Conservation (phyloP, 2,888 invertebrate species). For the Scrobipalpa atriplicella region DNA sequence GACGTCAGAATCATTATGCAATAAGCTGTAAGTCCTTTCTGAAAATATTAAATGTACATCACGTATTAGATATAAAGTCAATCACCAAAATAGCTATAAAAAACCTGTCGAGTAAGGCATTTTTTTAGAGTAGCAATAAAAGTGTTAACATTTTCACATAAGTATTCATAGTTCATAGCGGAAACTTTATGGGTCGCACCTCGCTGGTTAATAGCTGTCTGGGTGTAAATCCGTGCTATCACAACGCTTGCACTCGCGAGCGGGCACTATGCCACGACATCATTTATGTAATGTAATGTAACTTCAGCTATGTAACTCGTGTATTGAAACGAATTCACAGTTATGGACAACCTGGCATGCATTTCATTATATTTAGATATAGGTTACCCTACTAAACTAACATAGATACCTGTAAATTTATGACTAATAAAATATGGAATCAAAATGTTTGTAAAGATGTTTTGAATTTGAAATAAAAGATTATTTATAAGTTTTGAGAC, state of each 20-base stretch:
- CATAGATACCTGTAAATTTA: too few species aligned
- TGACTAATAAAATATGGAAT: too few species aligned
- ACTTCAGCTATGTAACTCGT: background rate
- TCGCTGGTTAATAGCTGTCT: background rate
- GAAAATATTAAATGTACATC: background rate
- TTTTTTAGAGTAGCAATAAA: background rate
- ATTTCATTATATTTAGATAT: too few species aligned
- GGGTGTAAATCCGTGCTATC: conserved; percentile 12
- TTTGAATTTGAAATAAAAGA: too few species aligned
- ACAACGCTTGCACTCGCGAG: background rate
- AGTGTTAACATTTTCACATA: background rate
- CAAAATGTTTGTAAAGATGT: too few species aligned
- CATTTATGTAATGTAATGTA: background rate
- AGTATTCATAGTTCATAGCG: background rate
- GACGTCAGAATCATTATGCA: background rate
- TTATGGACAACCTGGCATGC: too few species aligned
- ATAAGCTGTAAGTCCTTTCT: background rate
- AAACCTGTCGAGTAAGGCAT: too few species aligned
- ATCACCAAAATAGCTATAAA: too few species aligned
- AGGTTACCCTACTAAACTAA: too few species aligned
- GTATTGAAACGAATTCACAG: too few species aligned
- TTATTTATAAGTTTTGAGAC: too few species aligned
- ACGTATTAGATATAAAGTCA: background rate
- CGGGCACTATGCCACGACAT: background rate
- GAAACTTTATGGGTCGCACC: conserved; percentile 6